Conservation (phyloP, 2,113 vertebrate species). For the Gopherus evgoodei region DNA sequence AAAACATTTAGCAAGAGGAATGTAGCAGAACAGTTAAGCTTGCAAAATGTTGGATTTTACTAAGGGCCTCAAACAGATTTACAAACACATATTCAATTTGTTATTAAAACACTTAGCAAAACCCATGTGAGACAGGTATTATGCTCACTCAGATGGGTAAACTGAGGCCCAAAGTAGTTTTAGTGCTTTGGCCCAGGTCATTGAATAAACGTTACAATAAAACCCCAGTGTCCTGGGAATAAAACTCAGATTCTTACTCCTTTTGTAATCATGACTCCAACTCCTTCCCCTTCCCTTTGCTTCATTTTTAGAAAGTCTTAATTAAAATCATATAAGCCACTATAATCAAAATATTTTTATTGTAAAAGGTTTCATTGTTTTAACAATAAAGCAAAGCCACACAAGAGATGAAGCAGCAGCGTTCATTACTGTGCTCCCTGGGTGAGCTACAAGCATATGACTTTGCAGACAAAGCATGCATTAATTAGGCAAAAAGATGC, state of each 20-base stretch:
- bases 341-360: not conserved
- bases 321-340: not conserved
- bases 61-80: not conserved
- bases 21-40: not conserved
- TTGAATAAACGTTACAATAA: not conserved
- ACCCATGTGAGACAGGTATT: not conserved
- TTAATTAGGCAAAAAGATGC: not conserved
- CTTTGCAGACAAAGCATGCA: not conserved
- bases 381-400: not conserved
- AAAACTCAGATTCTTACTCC: not conserved
- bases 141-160: not conserved
- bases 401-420: not conserved
- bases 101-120: not conserved
- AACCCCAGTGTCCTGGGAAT: not conserved
- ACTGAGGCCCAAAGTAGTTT: not conserved
- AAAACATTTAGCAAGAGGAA: not conserved
- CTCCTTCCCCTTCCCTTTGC: not conserved
- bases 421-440: not conserved
- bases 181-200: not conserved
- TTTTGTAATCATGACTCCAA: not conserved
- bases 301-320: not conserved
- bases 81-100: not conserved
- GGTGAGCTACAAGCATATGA: not conserved
- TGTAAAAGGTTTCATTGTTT: conserved; percentile 13
- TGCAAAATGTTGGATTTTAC: not conserved